Conservation (phyloP, 2,113 vertebrate genomes). For the Peromyscus leucopus region DNA sequence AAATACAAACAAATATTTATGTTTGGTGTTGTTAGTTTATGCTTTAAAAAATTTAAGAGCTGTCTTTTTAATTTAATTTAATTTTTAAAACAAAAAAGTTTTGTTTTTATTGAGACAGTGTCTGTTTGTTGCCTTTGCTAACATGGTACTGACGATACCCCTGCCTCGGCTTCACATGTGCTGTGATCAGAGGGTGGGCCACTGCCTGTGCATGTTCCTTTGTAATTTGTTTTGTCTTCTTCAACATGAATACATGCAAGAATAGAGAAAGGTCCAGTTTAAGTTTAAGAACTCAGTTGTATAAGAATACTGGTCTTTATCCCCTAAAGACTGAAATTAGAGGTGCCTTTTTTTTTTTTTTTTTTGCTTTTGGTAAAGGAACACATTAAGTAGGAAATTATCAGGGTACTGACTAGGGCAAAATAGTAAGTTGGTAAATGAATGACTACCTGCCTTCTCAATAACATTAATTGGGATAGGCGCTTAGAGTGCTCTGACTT, state of each 20-base stretch:
- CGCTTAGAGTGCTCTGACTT: conserved; percentile 6
- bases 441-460: background rate
- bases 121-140: background rate
- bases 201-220: background rate
- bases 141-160: background rate
- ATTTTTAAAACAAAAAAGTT: background rate
- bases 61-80: no score
- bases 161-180: background rate
- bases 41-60: conserved; percentile 24
- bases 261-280: conserved; percentile 25
- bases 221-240: conserved; percentile 54
- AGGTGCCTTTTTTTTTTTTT: conserved; percentile 8
- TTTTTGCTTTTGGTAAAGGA: conserved; percentile 55
- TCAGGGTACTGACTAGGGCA: background rate
- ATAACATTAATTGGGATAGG: conserved; percentile 24
- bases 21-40: conserved; percentile 29
- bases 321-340: conserved; percentile 33
- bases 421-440: conserved; percentile 24
- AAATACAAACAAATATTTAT: conserved; percentile 43
- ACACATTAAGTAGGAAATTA: conserved; percentile 23
- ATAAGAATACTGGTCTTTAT: background rate
- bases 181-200: background rate
- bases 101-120: background rate
- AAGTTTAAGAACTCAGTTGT: conserved; percentile 49
- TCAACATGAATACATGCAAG: conserved; percentile 35